Conservation (phyloP, 2,888 invertebrate species). For the Aspidiotus rigidus region DNA sequence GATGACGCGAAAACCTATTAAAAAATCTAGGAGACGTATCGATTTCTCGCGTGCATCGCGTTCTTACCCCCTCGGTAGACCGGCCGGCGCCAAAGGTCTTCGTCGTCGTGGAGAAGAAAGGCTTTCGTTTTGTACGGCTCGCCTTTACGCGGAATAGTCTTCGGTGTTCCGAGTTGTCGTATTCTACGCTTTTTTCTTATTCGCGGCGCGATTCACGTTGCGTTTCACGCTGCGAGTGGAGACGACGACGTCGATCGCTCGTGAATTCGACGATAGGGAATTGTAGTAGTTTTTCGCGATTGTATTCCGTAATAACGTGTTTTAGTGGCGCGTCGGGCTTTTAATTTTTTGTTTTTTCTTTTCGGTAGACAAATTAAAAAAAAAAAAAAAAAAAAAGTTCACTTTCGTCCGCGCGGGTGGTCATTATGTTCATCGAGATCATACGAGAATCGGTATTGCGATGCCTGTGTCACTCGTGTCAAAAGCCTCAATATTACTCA, state of each 20-base stretch:
- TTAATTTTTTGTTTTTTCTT: constrained; percentile 11
- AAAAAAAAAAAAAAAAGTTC: no score
- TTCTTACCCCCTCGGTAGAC: constrained; percentile 28
- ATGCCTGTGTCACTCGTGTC: constrained; percentile 89
- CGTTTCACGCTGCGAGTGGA: no score
- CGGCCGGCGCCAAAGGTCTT: constrained; percentile 25
- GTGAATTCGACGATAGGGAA: no score
- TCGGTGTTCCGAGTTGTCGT: neutral
- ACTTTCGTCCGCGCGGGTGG: neutral
- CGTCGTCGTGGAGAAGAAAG: neutral
- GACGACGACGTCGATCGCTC: no score
- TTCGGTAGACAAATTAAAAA: constrained; percentile 5
- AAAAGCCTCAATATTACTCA: constrained; percentile 52
- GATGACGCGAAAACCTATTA: no score
- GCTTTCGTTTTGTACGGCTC: neutral
- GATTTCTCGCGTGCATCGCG: constrained; percentile 13
- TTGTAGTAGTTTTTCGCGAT: no score
- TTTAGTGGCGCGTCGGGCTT: neutral
- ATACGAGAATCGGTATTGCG: constrained; percentile 86
- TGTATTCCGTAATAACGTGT: neutral
- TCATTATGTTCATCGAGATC: constrained; percentile 73
- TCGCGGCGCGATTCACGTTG: neutral
- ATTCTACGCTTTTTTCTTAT: neutral
- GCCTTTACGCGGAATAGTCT: neutral
- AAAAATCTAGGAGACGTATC: neutral